A percentile compares a stretch with the other conserved stretches of the same genome.
phyloP scores from a whole-genome alignment of 1,140 invertebrate species.

The Panagrolaimus sp. region DNA sequence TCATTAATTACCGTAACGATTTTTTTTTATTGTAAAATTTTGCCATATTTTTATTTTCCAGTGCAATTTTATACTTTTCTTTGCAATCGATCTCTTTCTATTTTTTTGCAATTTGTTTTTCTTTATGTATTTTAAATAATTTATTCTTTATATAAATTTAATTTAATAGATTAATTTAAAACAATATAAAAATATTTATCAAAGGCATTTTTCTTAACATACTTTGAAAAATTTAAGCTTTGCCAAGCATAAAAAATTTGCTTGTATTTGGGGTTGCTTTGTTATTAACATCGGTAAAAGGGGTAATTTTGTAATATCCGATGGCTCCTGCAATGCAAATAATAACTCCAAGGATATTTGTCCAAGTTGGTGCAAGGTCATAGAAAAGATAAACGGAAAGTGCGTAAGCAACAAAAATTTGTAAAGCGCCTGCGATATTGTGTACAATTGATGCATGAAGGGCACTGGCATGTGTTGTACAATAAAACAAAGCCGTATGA shows the following conservation, averaged over 20 bases:
- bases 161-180: conserved; percentile 11
- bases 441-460: conserved; percentile 31
- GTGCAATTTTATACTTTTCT: background rate
- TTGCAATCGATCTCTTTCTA: conserved; percentile 9
- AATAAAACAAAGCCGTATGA: conserved; percentile 33
- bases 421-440: conserved; percentile 51
- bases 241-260: background rate
- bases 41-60: background rate
- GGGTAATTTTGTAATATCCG: conserved; percentile 29
- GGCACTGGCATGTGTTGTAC: conserved; percentile 28
- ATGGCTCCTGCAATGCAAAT: conserved; percentile 19
- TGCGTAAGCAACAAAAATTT: conserved; percentile 64
- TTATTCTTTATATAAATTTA: conserved; percentile 4
- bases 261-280: background rate
- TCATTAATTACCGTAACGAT: background rate
- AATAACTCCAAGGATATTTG: conserved; percentile 37
- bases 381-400: conserved; percentile 56
- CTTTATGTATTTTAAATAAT: background rate
- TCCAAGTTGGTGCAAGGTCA: conserved; percentile 36
- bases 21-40: background rate
- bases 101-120: background rate
- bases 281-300: conserved; percentile 23
- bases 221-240: background rate
- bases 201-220: conserved; percentile 15
- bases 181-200: conserved; percentile 1